Evolutionary conservation across 2,888 invertebrate genomes (phyloP).

Genomic region (Galerucella calmariensis): DNA sequence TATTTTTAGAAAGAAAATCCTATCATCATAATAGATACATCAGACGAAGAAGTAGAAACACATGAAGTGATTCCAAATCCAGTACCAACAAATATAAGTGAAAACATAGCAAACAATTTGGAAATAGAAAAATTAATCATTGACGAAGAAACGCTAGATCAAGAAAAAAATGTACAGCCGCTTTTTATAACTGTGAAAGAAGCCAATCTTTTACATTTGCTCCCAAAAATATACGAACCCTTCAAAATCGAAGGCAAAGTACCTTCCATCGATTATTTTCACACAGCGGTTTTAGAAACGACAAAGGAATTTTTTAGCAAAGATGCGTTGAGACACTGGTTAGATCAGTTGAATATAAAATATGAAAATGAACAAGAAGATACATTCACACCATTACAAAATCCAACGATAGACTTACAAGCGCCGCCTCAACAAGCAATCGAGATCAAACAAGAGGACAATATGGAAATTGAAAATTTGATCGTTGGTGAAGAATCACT

Average conservation of each 20-base stretch:
- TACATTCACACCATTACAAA: background rate
- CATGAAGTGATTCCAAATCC: background rate
- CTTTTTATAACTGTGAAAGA: background rate
- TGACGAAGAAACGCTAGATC: background rate
- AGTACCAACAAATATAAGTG: background rate
- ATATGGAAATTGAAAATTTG: background rate
- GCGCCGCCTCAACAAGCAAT: background rate
- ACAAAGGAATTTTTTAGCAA: background rate
- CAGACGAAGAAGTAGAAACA: conserved; percentile 4
- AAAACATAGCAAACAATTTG: background rate
- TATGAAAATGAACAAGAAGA: background rate
- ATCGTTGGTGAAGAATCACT: background rate
- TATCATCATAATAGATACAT: background rate
- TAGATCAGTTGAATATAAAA: conserved; percentile 7
- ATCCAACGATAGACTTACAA: background rate
- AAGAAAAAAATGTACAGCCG: background rate
- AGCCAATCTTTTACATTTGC: background rate
- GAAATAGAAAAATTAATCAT: background rate
- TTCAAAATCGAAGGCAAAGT: background rate
- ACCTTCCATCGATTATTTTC: conserved; percentile 1
- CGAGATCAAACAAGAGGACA: background rate
- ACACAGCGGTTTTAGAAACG: background rate
- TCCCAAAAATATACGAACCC: background rate
- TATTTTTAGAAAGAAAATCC: background rate
- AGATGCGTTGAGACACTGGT: background rate